Evolutionary conservation across 2,888 invertebrate genomes (phyloP), one percentile per base, ranked within the genome.

Genomic region (Zaprionus bogoriensis): DNA sequence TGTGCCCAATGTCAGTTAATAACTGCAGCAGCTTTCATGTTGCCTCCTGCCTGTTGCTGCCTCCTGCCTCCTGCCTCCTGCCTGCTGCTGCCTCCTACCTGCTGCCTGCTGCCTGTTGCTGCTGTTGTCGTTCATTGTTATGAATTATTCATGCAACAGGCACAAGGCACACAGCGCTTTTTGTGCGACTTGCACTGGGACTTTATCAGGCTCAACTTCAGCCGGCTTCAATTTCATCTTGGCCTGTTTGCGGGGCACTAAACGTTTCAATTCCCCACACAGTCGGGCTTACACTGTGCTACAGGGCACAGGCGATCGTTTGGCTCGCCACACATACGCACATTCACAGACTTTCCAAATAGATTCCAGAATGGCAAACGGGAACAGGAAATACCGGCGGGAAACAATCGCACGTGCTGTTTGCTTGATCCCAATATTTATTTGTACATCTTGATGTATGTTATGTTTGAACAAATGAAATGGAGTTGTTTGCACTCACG

Each of bases 61-160:
- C 30, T 12, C 32, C 28, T 47, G 45, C 12, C 32, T n/a, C n/a
- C n/a, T n/a, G n/a, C n/a, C n/a, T n/a, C n/a, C 17, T 44, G 47
- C 27, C 19, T 50, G 41, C 36, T 52, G 47, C 20, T 50, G 53
- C 25, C 14, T 12, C 39, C 7, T n/a, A 32, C 42, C 32, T 55
- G 72, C 14, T 27, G 27, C 10, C 14, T 38, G 42, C 23, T 30
- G 50, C 19, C 25, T 47, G 42, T 10, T 52, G 51, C 39, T 54
- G 74, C 59, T 59, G 77, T 73, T 66, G 69, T 65, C 55, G 66
- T 58, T 74, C 53, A 62, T 74, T 73, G 80, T 62, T 67, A 81
- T 81, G 80, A 81, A 81, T 81, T 82, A 81, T 81, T 81, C 82
- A 81, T 81, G 82, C 80, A 82, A 81, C 80, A 81, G 51, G 38